Evolutionary conservation across 2,888 invertebrate species (phyloP).

Genomic region (Drosophila tanythrix): DNA sequence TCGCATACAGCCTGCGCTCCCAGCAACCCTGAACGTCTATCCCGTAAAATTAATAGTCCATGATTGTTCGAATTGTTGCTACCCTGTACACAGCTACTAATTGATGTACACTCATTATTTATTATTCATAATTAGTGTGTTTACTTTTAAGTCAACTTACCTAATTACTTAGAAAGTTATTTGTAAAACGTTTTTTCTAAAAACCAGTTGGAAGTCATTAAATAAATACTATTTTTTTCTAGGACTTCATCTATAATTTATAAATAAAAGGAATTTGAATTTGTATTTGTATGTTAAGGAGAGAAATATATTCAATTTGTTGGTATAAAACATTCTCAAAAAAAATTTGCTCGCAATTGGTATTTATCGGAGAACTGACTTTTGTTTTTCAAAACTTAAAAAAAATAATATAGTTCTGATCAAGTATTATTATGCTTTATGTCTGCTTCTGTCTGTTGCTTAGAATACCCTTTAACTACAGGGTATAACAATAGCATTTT

Average conservation of each 20-base stretch:
- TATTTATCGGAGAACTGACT: background rate
- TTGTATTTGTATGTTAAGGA: background rate
- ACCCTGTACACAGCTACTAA: background rate
- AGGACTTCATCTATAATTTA: background rate
- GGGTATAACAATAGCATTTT: constrained; percentile 18
- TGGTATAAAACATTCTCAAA: background rate
- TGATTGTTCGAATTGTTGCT: background rate
- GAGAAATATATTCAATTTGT: background rate
- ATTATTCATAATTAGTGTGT: background rate
- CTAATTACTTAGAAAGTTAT: background rate
- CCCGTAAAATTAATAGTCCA: constrained; percentile 10
- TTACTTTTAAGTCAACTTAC: background rate
- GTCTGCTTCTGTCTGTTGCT: background rate
- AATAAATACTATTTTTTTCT: background rate
- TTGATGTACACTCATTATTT: background rate
- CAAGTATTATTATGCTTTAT: background rate
- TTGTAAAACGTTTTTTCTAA: background rate
- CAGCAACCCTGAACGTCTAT: constrained; percentile 41
- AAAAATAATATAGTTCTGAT: background rate
- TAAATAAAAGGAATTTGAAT: background rate
- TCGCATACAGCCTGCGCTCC: constrained; percentile 43
- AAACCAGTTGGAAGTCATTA: background rate
- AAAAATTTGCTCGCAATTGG: background rate
- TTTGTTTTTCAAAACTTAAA: background rate
- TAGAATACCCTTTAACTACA: background rate